Evolutionary conservation across 2,888 invertebrate species (phyloP).

Genomic region (Parochlus steinenii): DNA sequence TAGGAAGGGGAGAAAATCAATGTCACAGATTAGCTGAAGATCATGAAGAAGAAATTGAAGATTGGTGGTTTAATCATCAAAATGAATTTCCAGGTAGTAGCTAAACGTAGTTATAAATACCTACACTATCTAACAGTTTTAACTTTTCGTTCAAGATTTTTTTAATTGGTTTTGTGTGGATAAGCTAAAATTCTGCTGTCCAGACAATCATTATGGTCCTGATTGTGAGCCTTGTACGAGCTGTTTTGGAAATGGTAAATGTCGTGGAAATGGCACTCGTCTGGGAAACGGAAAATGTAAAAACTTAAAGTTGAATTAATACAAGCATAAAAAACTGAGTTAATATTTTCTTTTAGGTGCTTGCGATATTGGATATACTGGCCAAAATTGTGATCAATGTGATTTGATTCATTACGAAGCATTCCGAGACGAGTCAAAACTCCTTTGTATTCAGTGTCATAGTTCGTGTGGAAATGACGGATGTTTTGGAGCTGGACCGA

Average conservation of each 20-base stretch:
- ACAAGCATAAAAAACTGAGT: background rate
- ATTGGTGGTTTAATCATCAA: conserved; percentile 72
- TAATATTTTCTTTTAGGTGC: too few relatives aligned
- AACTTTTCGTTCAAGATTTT: conserved; percentile 32
- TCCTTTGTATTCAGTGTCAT: conserved; percentile 67
- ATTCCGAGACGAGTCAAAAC: conserved; percentile 53
- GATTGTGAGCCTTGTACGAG: conserved; percentile 68
- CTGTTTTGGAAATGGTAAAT: conserved; percentile 63
- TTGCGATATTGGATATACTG: conserved; percentile 50
- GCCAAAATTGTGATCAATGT: conserved; percentile 65
- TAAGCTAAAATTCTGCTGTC: conserved; percentile 64
- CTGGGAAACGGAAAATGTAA: conserved; percentile 84
- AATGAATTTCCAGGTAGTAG: conserved; percentile 21
- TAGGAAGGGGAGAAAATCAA: conserved; percentile 51
- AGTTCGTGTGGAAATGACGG: conserved; percentile 45
- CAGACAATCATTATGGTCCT: conserved; percentile 64
- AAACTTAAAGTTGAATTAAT: conserved; percentile 49
- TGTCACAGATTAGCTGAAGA: conserved; percentile 76
- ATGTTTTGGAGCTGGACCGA: conserved; percentile 18
- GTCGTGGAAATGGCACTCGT: conserved; percentile 70
- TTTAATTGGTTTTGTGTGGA: conserved; percentile 66
- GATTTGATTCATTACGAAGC: conserved; percentile 52
- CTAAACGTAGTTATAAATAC: background rate
- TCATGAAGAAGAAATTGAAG: conserved; percentile 63
- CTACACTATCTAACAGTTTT: background rate